Evolutionary conservation across 2,888 invertebrate genomes (phyloP), one percentile per base, ranked within the genome.

Genomic region (Drosophila diplacantha): DNA sequence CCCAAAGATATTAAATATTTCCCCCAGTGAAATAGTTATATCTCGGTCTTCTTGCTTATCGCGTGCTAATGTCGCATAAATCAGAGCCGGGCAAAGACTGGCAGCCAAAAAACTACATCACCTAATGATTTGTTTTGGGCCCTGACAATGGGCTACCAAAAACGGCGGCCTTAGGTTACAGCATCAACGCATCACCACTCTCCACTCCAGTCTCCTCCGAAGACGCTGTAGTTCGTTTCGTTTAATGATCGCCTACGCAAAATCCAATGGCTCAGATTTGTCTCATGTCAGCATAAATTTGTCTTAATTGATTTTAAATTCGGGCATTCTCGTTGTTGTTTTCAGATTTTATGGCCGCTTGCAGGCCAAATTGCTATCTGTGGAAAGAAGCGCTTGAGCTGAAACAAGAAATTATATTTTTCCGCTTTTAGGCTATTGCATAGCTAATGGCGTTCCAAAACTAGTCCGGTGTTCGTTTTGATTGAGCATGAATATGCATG

Each of bases 291-390:
- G 83, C 68, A 80, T 80, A 81, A 78, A 80, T 81, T 83, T 81
- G 71, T 69, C 71, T 81, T 81, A 81, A 80, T 80, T 81, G 81
- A 79, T 83, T 81, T 81, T 81, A 75, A 81, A 75, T 74, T 78
- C 83, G 71, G 81, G 44, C 69, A 71, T 70, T 72, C 75, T 72
- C 31, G 39, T 61, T 61, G 61, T 61, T 61, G 49, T 43, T 61
- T 32, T 29, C 5, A 49, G 49, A 60, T 49, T 61, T 61, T 61
- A 61, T 81, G 75, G 75, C 78, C 70, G 66, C 61, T 65, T 72
- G 61, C 68, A 74, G 72, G 63, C 77, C 74, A 68, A 68, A 75
- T 81, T 78, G 55, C 29, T 44, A 67, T 58, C 52, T 39, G 41
- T 62, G 24, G 20, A 52, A 53, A 61, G 37, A 63, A 52, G 56